Base-by-base conservation (phyloP, 2,797 vertebrate species). In the Glossophaga mutica region DNA sequence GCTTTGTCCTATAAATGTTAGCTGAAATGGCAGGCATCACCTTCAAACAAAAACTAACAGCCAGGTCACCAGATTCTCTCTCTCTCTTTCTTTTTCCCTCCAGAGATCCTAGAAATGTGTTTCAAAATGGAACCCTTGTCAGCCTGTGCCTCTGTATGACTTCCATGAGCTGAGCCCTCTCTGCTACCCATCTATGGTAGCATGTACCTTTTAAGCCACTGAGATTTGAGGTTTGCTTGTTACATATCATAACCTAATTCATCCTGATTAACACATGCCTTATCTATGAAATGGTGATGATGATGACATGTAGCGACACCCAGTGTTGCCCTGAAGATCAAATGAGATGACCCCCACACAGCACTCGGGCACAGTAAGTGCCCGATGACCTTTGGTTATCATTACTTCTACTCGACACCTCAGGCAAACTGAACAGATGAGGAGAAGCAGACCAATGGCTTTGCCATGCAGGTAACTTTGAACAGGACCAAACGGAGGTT, bases 351-450 rank as follows among this genome's bases (percentile, higher is more conserved):
- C 19, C 24, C 19, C 21, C 32, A n/a, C 4, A 37, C 15, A 39
- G 44, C 57, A 70, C 7, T 18, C 78, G 26, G 62, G 42, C 24
- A 44, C 21, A 15, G 39, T 50, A 32, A 71, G 39, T 29, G 9
- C 32, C 34, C 10, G 6, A 0, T 10, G 6, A 59, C 3, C 46
- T 0, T 9, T 44, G 48, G 39, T 52, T 68, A 37, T 10, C n/a
- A 59, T 46, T 62, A 7, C 46, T 88, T 84, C 62, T 42, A 2
- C 42, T 39, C 81, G 39, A 57, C 4, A n/a, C 14, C 37, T 62
- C 62, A 50, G n/a, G 32, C 21, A 70, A 83, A 52, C 18, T 42
- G 70, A 55, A 76, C 44, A 52, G 15, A 32, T 34, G 68, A 44
- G 6, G 19, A 87, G 77, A 57, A 74, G 32, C 12, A 81, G 18